Conservation (phyloP, 2,113 vertebrate genomes). For the Anhinga rufa region DNA sequence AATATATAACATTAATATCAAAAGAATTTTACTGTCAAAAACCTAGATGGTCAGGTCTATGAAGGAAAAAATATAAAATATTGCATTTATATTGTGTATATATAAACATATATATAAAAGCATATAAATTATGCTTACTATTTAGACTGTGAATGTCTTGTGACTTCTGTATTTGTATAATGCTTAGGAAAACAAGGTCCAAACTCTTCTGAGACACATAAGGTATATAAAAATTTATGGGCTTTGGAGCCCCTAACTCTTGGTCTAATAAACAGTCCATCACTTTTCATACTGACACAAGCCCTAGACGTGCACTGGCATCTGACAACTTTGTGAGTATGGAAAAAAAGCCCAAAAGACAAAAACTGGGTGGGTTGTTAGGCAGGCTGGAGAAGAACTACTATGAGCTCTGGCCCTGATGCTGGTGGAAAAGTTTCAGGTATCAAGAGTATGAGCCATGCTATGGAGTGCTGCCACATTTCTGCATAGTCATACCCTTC, state of each 20-base stretch:
- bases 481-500: not conserved
- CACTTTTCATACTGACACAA: not conserved
- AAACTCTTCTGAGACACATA: not conserved
- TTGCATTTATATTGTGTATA: no score
- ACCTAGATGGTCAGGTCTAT: not conserved
- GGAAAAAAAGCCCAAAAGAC: accelerated
- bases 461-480: accelerated
- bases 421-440: not conserved
- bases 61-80: not conserved
- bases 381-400: not conserved
- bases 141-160: not conserved
- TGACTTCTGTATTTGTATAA: not conserved
- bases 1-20: not conserved
- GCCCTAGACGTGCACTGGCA: no score
- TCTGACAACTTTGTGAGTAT: not conserved
- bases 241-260: not conserved
- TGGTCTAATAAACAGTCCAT: not conserved
- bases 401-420: not conserved
- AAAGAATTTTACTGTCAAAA: not conserved
- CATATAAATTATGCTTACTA: not conserved
- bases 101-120: no score
- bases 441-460: not conserved
- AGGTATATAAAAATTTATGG: not conserved
- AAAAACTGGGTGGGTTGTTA: accelerated
- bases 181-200: not conserved